Conservation (phyloP, 2,888 invertebrate species). For the Tridacna gigas region DNA sequence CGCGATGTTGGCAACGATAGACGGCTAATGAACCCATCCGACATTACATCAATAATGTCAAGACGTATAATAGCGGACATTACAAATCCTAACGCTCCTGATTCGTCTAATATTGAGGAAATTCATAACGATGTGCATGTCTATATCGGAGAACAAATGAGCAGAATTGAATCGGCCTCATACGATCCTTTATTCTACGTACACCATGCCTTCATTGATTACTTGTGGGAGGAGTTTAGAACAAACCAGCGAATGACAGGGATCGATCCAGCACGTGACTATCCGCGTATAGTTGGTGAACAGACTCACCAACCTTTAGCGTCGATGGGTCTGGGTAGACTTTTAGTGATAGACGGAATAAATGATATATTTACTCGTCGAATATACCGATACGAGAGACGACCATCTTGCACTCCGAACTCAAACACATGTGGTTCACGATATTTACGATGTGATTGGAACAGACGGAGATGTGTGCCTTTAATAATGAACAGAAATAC, state of each 20-base stretch:
- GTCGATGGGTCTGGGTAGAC: conserved; percentile 73
- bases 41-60: conserved; percentile 61
- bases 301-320: conserved; percentile 69
- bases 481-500: conserved; percentile 66
- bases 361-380: conserved; percentile 71
- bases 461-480: conserved; percentile 70
- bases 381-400: conserved; percentile 67
- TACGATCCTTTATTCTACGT: conserved; percentile 77
- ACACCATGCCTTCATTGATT: conserved; percentile 78
- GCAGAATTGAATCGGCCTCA: conserved; percentile 73
- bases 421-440: conserved; percentile 69
- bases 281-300: conserved; percentile 70
- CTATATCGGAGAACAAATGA: conserved; percentile 77
- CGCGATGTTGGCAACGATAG: conserved; percentile 69
- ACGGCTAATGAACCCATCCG: conserved; percentile 64
- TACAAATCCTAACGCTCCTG: conserved; percentile 67
- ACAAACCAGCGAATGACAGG: conserved; percentile 68
- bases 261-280: conserved; percentile 70
- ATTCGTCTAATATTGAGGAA: conserved; percentile 73
- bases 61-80: conserved; percentile 68
- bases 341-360: conserved; percentile 73
- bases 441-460: conserved; percentile 75
- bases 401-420: conserved; percentile 67
- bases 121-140: conserved; percentile 76
- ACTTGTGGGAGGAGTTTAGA: conserved; percentile 77